Evolutionary conservation across 1,140 invertebrate species (phyloP).

Genomic region (Cherax quadricarinatus): DNA sequence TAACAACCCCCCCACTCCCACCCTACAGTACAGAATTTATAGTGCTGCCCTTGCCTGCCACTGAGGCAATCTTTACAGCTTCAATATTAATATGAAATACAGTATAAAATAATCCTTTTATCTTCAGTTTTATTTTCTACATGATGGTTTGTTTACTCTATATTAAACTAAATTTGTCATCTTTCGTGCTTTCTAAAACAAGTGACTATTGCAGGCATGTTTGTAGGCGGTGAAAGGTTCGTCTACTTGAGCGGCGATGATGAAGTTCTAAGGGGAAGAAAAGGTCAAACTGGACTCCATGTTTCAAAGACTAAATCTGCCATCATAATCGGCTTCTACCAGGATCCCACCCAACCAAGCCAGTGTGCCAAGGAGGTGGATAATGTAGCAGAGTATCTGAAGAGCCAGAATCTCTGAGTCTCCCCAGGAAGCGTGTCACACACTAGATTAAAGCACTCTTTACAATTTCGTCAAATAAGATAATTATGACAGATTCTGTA

Average conservation of each 20-base stretch:
- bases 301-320: constrained; percentile 24
- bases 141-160: neutral
- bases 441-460: neutral
- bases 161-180: neutral
- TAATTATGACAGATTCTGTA: too few species aligned
- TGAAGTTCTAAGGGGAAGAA: constrained; percentile 36
- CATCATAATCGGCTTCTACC: constrained; percentile 44
- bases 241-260: constrained; percentile 9
- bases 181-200: neutral
- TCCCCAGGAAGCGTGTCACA: neutral
- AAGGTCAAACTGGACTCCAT: constrained; percentile 35
- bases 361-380: constrained; percentile 51
- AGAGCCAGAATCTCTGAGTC: constrained; percentile 31
- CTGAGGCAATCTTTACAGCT: neutral
- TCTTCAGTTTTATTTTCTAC: neutral
- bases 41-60: neutral
- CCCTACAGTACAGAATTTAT: too few species aligned
- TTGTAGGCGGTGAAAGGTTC: neutral
- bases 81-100: neutral
- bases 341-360: constrained; percentile 30
- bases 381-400: constrained; percentile 50
- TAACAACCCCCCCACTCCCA: too few species aligned
- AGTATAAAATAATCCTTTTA: neutral
- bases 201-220: constrained; percentile 1
- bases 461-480: too few species aligned